Percentiles rank a stretch among this genome's conserved stretches.
Conservation (phyloP, 2,113 vertebrate species). For the Seriola dumerili region DNA sequence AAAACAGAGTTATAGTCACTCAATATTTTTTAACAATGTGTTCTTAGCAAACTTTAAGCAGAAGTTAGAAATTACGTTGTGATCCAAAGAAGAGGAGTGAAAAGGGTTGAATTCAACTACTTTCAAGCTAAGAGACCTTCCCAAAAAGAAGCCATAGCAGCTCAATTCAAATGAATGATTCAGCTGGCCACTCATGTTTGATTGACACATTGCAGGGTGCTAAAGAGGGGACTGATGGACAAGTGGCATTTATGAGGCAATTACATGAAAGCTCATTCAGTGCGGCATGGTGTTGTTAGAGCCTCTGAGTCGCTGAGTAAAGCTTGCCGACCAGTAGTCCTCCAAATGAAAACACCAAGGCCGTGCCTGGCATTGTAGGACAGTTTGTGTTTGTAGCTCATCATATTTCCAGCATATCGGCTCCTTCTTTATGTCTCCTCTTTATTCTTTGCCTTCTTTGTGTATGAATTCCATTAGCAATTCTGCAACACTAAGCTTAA, state of each 20-base stretch:
- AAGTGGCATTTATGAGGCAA: constrained; percentile 87
- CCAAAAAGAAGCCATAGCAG: constrained; percentile 63
- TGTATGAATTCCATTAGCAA: constrained; percentile 62
- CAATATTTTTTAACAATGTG: constrained; percentile 25
- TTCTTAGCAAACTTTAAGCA: constrained; percentile 2
- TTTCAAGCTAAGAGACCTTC: constrained; percentile 53
- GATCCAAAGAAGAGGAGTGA: constrained; percentile 21
- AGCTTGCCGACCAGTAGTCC: constrained; percentile 54
- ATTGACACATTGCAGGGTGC: constrained; percentile 81
- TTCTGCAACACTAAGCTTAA: constrained; percentile 59
- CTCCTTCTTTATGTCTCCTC: constrained; percentile 45
- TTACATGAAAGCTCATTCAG: constrained; percentile 83
- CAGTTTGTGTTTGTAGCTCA: constrained; percentile 49
- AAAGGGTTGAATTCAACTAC: constrained; percentile 49
- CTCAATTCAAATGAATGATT: constrained; percentile 53
- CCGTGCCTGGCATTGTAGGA: constrained; percentile 60
- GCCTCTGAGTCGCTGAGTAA: constrained; percentile 35
- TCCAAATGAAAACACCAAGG: constrained; percentile 57
- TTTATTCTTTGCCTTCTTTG: constrained; percentile 67
- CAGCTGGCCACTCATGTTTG: constrained; percentile 77
- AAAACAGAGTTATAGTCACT: background rate
- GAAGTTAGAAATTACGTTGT: constrained; percentile 36
- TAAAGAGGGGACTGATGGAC: constrained; percentile 78
- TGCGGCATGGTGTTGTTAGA: constrained; percentile 39
- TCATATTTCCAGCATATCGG: constrained; percentile 76